Evolutionary conservation across 2,888 invertebrate species (phyloP), one percentile per base, ranked within the genome.

Genomic region (Emmelina monodactyla): DNA sequence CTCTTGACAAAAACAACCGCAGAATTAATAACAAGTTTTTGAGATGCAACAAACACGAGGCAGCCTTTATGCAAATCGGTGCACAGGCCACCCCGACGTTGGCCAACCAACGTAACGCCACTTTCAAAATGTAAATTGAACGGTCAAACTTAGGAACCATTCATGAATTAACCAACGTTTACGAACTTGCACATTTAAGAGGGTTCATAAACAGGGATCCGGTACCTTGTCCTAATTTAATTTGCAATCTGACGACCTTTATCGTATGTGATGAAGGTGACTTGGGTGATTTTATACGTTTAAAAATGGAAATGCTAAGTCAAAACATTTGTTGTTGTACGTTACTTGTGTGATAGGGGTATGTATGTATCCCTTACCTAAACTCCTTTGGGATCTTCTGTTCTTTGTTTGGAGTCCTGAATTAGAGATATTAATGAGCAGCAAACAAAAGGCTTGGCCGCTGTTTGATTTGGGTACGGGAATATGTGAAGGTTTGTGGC

Each of bases 131-230:
- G 71, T 60, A 69, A 73, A 75, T 73, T 62, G 60, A 65, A 67
- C 61, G 71, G 73, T 66, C 70, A 65, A 64, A 69, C 62, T 59
- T 59, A 48, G 56, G 50, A 59, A 65, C 62, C 63, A 63, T 63
- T 71, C 72, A 72, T 75, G 72, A 70, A 73, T 73, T 68, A 73
- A 63, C 62, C 64, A 71, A 69, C 48, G 56, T 56, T 57, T 59
- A 63, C 62, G 69, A 69, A 67, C 64, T 70, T 68, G 55, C 52
- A 58, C 64, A 64, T 66, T 67, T 62, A 63, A 70, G 61, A 63
- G 61, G 55, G 55, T 55, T 56, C 51, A 55, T 60, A 62, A 62
- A 65, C 62, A 62, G 61, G 56, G 55, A 59, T 51, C 55, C 52
- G 45, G 35, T 33, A 53, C 55, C 54, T 62, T 58, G 58, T 63